Base-by-base conservation (phyloP, 2,797 vertebrate genomes). In the Tachyglossus aculeatus region DNA sequence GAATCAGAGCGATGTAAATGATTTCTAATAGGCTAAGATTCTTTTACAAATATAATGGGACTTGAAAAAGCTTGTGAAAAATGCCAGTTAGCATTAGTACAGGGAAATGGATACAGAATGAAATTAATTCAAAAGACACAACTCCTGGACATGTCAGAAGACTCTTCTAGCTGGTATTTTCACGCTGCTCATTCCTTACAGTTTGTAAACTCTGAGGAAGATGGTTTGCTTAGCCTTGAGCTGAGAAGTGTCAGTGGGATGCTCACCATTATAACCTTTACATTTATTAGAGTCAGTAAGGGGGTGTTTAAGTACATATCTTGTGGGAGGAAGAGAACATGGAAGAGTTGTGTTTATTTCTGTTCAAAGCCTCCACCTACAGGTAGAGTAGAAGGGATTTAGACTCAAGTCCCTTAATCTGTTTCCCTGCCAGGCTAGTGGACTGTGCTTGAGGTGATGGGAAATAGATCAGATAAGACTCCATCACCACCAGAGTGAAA, bases 271-370 rank as follows among this genome's bases (percentile, higher is more conserved):
- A 71, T 77, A 77, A 86, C 56, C 67, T 86, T 88, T 75, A 89
- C 82, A 89, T 83, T 85, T 84, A 84, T 74, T 83, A 77, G 24
- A 44, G 25, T 65, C 47, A 62, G 31, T 75, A 84, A 88, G 45
- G 56, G 75, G 68, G 69, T 55, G 25, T 80, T 13, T 19, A 78
- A 33, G 13, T 72, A 18, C 55, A 24, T 36, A 53, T 29, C 29
- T 80, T 57, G 45, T 69, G 74, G 44, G 71, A 77, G 60, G 61
- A 48, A 58, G 40, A 36, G 48, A 43, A 80, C 71, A 73, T 80
- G 56, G 27, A 48, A 48, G 18, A 19, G 31, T 27, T 31, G 12
- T 48, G 19, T 29, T 10, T 36, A 57, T 14, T 76, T 11, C 50
- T 52, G 27, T 27, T 68, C 47, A 71, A 25, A 66, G 44, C n/a